These are phyloP conservation scores for Apotomis capreana DNA, from an alignment of 2,888 invertebrate genomes.

Conservation along the genomic window DNA sequence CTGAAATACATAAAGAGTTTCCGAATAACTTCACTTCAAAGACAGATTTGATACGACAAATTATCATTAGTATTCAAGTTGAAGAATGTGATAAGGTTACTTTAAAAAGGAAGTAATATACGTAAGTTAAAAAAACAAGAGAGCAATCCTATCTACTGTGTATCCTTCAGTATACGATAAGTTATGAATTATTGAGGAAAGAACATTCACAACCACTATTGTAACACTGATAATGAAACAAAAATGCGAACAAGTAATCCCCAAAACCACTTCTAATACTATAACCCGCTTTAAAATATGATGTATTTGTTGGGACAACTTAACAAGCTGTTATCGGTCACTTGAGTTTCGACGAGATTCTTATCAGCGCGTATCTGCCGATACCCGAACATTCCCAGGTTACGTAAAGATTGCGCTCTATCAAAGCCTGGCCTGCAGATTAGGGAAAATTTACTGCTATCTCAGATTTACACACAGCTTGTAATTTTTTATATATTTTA, in stretches of 20 bases:
- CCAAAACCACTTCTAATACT: slow-evolving; percentile 17
- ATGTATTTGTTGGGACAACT: slow-evolving; percentile 31
- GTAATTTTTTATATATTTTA: not conserved
- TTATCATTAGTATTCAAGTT: not conserved
- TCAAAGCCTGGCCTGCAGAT: slow-evolving; percentile 22
- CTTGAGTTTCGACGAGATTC: slow-evolving; percentile 48
- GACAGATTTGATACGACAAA: not conserved
- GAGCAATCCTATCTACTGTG: too few relatives aligned
- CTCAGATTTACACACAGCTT: slow-evolving; percentile 7
- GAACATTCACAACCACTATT: not conserved
- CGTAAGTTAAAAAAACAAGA: too few relatives aligned
- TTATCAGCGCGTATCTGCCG: slow-evolving; percentile 44
- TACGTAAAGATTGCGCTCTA: slow-evolving; percentile 36
- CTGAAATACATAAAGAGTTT: slow-evolving; percentile 17
- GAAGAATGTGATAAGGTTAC: not conserved
- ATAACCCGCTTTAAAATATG: slow-evolving; percentile 32
- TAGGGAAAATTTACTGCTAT: slow-evolving; percentile 17
- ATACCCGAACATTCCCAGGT: slow-evolving; percentile 47
- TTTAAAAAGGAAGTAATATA: not conserved
- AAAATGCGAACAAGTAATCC: slow-evolving; percentile 25
- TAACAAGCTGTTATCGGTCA: slow-evolving; percentile 48
- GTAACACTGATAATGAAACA: slow-evolving; percentile 9
- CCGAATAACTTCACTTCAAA: slow-evolving; percentile 12
- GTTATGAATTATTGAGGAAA: not conserved
- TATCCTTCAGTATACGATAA: not conserved